Evolutionary conservation across 2,888 invertebrate genomes (phyloP), one percentile per base, ranked within the genome.

Genomic region (Galerucella calmariensis): DNA sequence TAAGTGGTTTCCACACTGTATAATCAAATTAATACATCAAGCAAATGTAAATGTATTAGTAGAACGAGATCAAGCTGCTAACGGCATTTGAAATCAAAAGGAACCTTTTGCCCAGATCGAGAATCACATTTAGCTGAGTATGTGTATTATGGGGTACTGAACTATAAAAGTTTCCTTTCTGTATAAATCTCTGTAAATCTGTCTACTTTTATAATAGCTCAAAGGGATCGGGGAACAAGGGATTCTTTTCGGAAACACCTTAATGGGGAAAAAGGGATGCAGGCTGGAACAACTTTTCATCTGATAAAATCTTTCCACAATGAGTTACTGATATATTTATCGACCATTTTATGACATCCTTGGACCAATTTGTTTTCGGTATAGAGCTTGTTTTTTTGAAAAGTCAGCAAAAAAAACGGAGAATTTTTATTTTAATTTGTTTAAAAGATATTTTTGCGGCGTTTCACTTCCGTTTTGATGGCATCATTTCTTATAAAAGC

Each of bases 161-260:
- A 80, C 81, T 77, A 81, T 79, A 81, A 81, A 82, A 79, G 78
- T 78, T 78, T 74, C 74, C 79, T 79, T 53, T 79, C 78, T 77
- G 74, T 66, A 77, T 79, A 63, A 67, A 62, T 67, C 68, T 65
- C 65, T 78, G 79, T 81, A 81, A 82, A 82, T 81, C 79, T 80
- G 77, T 81, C 80, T 78, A 80, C 78, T 80, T 80, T 80, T 56
- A 73, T 76, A 69, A 75, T 71, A 72, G 68, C 73, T 72, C 75
- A 72, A 75, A 74, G 74, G 70, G 72, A 71, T 69, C 65, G 59
- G 65, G 67, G 4, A 35, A 69, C 56, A 65, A 70, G 70, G 65
- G 65, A 71, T 71, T 41, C 35, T 41, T 9, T 27, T 41, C 8
- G 35, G 35, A 9, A 41, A 63, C 69, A 63, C 71, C 66, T 71